These are phyloP conservation scores for Xenopus petersii DNA, from an alignment of 2,797 vertebrate genomes.

Conservation along the genomic window DNA sequence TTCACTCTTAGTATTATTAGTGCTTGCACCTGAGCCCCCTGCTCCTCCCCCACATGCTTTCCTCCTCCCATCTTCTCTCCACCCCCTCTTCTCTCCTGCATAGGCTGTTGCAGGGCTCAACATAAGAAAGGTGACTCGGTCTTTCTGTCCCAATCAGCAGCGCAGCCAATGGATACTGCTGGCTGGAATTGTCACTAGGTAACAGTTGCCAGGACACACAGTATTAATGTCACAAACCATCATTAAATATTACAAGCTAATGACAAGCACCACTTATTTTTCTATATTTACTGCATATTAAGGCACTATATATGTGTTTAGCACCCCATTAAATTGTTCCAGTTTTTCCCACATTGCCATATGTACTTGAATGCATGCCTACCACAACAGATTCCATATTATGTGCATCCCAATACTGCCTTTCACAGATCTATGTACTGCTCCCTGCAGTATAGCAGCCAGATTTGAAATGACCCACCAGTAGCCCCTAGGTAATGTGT, in stretches of 20 bases:
- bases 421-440: background rate
- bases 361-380: background rate
- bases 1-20: constrained; percentile 58
- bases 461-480: background rate
- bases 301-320: constrained; percentile 16
- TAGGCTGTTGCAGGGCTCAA: constrained; percentile 72
- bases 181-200: constrained; percentile 77
- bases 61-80: constrained; percentile 61
- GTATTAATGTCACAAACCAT: constrained; percentile 66
- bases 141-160: constrained; percentile 63
- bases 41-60: constrained; percentile 55
- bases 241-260: constrained; percentile 73
- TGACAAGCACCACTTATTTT: constrained; percentile 53
- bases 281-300: constrained; percentile 31
- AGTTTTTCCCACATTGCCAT: background rate
- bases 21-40: constrained; percentile 80
- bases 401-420: background rate
- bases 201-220: constrained; percentile 80
- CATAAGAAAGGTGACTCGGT: constrained; percentile 64
- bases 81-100: constrained; percentile 54
- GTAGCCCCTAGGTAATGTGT: constrained; percentile 11
- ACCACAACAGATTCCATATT: background rate
- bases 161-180: constrained; percentile 72
- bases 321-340: constrained; percentile 10
- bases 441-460: background rate